Evolutionary conservation across 2,797 vertebrate species (phyloP).

Genomic region (Pteronotus mesoamericanus): DNA sequence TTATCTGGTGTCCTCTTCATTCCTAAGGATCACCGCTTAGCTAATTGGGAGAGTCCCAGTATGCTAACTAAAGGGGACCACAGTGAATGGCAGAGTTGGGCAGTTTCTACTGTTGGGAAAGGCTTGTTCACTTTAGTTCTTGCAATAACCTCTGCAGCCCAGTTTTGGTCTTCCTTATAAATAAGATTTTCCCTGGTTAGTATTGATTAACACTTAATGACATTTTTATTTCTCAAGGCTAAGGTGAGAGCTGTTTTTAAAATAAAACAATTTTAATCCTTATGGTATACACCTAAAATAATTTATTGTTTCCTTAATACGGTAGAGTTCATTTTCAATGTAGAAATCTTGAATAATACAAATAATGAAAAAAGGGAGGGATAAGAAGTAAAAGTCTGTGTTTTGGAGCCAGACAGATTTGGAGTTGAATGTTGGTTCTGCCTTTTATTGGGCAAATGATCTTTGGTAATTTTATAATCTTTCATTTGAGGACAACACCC

Average conservation of each 20-base stretch:
- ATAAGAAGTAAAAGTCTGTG: not conserved
- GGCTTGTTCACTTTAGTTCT: not conserved
- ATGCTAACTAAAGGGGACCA: not conserved
- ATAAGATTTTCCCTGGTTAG: not conserved
- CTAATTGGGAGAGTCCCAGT: not conserved
- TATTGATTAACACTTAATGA: not conserved
- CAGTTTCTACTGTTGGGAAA: not conserved
- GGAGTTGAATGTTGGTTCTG: not conserved
- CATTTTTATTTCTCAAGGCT: constrained; percentile 2
- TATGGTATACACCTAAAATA: not conserved
- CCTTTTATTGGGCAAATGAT: not conserved
- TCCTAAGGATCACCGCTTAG: not conserved
- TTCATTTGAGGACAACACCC: not conserved
- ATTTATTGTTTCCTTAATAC: not conserved
- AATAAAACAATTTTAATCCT: not conserved
- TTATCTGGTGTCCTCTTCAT: not conserved
- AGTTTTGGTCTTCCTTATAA: not conserved
- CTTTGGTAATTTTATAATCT: not conserved
- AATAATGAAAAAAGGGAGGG: not conserved
- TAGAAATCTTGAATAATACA: constrained; percentile 14
- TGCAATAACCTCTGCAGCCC: not conserved
- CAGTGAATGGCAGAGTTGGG: not conserved
- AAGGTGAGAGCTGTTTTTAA: not conserved
- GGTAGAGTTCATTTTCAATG: constrained; percentile 4
- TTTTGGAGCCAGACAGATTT: not conserved